A percentile compares a stretch with the other conserved stretches of the same genome.
phyloP scores from a whole-genome alignment of 2,888 invertebrate species.

The Luperina testacea region DNA sequence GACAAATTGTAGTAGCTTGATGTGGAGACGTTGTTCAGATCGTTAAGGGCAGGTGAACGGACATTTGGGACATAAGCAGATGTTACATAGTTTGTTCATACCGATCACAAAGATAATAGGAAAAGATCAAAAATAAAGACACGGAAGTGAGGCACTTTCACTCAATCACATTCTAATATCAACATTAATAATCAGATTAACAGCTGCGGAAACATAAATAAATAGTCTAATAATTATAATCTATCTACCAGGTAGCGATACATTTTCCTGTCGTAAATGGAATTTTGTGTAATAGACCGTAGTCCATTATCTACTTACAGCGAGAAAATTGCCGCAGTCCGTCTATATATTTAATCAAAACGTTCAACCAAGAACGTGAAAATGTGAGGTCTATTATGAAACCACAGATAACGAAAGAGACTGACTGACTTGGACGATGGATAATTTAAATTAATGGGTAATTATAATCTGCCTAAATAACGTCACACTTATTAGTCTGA shows the following conservation, averaged over 20 bases:
- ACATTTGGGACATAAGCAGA: background rate
- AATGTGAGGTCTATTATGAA: background rate
- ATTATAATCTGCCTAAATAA: background rate
- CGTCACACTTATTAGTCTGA: background rate
- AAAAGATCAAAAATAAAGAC: background rate
- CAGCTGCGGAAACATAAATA: background rate
- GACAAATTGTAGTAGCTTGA: too few relatives aligned
- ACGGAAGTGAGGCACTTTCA: background rate
- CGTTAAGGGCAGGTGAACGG: background rate
- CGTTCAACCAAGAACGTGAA: background rate
- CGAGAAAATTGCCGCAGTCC: constrained; percentile 4
- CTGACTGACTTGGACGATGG: background rate
- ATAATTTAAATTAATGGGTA: background rate
- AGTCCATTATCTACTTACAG: constrained; percentile 33
- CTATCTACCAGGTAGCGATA: background rate
- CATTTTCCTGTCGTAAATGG: constrained; percentile 21
- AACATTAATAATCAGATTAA: background rate
- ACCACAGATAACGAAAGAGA: background rate
- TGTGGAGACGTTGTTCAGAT: background rate
- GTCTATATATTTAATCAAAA: constrained; percentile 19
- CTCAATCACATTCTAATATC: background rate
- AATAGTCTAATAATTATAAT: background rate
- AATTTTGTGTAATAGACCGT: constrained; percentile 25
- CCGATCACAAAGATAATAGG: background rate
- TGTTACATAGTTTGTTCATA: background rate